These are phyloP conservation scores for Dolichomitus sp. DNA, from an alignment of 2,888 invertebrate species.

Conservation along the genomic window DNA sequence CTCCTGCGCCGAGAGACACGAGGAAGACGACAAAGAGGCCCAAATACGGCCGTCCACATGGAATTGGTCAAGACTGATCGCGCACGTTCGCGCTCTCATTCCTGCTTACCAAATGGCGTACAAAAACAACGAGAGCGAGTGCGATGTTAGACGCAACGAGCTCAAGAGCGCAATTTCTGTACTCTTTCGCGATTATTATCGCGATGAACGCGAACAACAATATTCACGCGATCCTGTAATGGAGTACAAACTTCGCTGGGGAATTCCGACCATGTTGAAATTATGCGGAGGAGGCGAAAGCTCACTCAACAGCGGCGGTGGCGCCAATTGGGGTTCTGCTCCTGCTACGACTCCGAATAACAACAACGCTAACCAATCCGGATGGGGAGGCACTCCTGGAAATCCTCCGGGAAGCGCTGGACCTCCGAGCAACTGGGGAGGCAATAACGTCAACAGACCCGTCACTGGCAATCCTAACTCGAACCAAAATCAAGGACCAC, in stretches of 20 bases:
- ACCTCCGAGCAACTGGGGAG: constrained; percentile 81
- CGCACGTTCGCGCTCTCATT: constrained; percentile 74
- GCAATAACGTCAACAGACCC: constrained; percentile 81
- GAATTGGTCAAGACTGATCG: constrained; percentile 71
- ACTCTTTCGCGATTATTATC: constrained; percentile 67
- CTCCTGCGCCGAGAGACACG: constrained; percentile 20
- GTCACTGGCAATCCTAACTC: constrained; percentile 76
- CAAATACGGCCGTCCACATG: constrained; percentile 58
- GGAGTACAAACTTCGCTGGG: constrained; percentile 87
- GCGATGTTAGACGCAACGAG: constrained; percentile 74
- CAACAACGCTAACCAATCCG: constrained; percentile 87
- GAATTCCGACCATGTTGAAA: constrained; percentile 89
- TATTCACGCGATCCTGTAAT: constrained; percentile 70
- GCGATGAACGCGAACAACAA: constrained; percentile 17
- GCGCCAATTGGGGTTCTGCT: constrained; percentile 93
- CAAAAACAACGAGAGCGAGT: constrained; percentile 69
- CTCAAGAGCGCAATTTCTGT: constrained; percentile 77
- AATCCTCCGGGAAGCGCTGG: constrained; percentile 79
- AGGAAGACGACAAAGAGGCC: constrained; percentile 52
- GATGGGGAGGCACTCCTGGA: constrained; percentile 87
- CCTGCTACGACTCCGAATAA: constrained; percentile 89
- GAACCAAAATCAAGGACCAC: constrained; percentile 73
- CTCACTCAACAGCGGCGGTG: constrained; percentile 91
- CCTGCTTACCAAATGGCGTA: constrained; percentile 73
- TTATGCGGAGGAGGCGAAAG: constrained; percentile 94